phyloP scores from a whole-genome alignment of 2,113 vertebrate species.

The Lanius ludovicianus region DNA sequence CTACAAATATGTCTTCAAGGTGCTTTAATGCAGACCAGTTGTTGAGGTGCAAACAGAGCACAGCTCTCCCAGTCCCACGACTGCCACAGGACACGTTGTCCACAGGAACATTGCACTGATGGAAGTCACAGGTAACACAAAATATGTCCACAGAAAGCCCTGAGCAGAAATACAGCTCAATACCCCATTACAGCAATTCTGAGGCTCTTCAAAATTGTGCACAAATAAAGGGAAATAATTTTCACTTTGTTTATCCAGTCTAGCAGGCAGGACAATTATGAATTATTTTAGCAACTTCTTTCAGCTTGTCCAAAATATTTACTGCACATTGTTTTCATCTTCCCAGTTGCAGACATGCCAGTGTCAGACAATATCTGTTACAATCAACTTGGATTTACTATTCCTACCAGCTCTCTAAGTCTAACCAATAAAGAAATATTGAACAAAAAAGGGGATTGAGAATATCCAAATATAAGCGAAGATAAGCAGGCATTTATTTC shows the following conservation, averaged over 20 bases:
- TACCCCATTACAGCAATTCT: neutral
- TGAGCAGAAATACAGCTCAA: neutral
- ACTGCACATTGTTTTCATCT: constrained; percentile 44
- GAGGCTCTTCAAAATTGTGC: neutral
- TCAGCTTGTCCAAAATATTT: constrained; percentile 49
- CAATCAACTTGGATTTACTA: constrained; percentile 1
- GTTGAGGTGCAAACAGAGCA: neutral
- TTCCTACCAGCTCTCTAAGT: constrained; percentile 2
- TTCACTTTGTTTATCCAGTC: neutral
- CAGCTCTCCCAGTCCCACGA: neutral
- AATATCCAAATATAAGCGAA: neutral
- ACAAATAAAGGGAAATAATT: neutral
- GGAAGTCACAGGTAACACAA: neutral
- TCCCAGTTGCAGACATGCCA: constrained; percentile 12
- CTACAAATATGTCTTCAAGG: neutral
- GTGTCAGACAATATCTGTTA: constrained; percentile 1
- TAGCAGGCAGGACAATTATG: neutral
- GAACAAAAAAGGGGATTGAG: neutral
- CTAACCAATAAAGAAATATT: neutral
- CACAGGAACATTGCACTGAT: neutral
- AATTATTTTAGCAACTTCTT: constrained; percentile 42
- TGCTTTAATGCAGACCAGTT: neutral
- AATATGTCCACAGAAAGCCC: neutral
- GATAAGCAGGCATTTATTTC: constrained; percentile 27
- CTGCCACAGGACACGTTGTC: neutral